A percentile compares a stretch with the other conserved stretches of the same genome.
Evolutionary conservation across 2,113 vertebrate genomes (phyloP).

Genomic region (Penelope pileata): DNA sequence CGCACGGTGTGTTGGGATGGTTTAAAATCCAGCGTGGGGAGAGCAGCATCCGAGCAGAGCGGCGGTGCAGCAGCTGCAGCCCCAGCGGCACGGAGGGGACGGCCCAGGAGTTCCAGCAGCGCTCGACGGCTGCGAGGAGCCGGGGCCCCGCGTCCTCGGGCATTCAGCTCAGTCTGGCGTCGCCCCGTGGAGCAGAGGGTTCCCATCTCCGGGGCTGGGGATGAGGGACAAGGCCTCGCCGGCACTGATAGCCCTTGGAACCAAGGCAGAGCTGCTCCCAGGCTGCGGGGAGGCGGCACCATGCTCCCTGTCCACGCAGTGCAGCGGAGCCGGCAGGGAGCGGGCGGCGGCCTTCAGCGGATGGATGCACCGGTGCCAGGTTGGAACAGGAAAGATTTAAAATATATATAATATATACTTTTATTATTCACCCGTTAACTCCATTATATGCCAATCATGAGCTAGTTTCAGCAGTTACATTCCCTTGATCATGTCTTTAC

Average conservation of each 20-base stretch:
- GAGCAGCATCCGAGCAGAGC: background rate
- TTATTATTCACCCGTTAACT: slow-evolving; percentile 87
- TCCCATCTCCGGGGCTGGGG: background rate
- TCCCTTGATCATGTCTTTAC: slow-evolving; percentile 75
- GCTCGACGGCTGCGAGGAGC: rapidly evolving
- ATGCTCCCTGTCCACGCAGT: background rate
- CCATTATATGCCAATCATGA: slow-evolving; percentile 81
- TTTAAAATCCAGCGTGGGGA: background rate
- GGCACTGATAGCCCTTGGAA: slow-evolving; percentile 56
- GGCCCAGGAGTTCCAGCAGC: background rate
- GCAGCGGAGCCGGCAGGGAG: background rate
- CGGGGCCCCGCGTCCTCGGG: rapidly evolving
- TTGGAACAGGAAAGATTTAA: slow-evolving; percentile 78
- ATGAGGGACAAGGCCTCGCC: slow-evolving; percentile 43
- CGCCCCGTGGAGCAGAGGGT: background rate
- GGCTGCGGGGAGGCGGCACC: rapidly evolving
- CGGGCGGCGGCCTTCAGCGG: background rate
- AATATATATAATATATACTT: slow-evolving; percentile 85
- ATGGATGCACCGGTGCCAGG: slow-evolving; percentile 51
- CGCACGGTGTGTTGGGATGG: rapidly evolving
- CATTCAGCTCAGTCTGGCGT: background rate
- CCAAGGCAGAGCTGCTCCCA: background rate
- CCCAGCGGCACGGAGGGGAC: rapidly evolving
- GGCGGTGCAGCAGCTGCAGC: too few relatives aligned
- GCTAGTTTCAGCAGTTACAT: slow-evolving; percentile 81